These are phyloP conservation scores for Pristionchus maxplancki DNA, from an alignment of 2,888 invertebrate genomes.

Conservation along the genomic window DNA sequence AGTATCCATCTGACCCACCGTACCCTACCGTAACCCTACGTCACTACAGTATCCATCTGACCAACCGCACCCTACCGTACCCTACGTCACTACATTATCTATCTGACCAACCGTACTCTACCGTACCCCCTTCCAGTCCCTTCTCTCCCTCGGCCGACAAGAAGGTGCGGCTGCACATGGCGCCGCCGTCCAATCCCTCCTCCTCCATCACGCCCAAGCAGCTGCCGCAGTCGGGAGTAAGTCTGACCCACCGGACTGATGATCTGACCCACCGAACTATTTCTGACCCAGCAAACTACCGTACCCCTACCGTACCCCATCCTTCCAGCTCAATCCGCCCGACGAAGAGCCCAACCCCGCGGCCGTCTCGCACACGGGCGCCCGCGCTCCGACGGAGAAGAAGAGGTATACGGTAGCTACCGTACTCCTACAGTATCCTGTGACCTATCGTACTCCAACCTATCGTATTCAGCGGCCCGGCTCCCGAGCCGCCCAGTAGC, in stretches of 20 bases:
- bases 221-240: background rate
- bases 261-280: background rate
- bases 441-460: too few relatives aligned
- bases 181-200: background rate
- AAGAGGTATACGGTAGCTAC: conserved; percentile 7
- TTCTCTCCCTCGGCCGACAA: background rate
- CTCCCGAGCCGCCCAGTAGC: background rate
- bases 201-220: background rate
- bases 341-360: background rate
- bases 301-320: background rate
- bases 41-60: too few relatives aligned
- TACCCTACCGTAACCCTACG: background rate
- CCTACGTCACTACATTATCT: too few relatives aligned
- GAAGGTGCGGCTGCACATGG: background rate
- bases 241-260: background rate
- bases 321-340: background rate
- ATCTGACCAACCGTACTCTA: background rate
- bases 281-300: background rate
- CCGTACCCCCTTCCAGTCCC: background rate
- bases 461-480: background rate
- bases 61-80: too few relatives aligned
- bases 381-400: background rate
- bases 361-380: conserved; percentile 1
- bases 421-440: background rate
- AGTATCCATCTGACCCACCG: too few relatives aligned